phyloP scores from a whole-genome alignment of 2,888 invertebrate genomes.

The Drosophila siamana region DNA sequence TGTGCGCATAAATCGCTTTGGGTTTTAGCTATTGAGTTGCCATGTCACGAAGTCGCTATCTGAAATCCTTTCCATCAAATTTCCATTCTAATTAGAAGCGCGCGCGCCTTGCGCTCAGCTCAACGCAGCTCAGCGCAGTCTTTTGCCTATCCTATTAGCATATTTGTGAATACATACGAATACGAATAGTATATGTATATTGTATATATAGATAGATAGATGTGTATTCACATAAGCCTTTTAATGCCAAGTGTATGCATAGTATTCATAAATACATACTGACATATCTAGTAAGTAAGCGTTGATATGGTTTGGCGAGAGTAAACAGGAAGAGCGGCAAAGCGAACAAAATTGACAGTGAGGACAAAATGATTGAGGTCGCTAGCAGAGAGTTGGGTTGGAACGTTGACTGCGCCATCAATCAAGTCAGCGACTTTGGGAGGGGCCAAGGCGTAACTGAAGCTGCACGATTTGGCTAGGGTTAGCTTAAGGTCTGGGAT shows the following conservation, averaged over 20 bases:
- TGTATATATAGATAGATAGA: constrained; percentile 6
- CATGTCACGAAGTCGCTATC: constrained; percentile 58
- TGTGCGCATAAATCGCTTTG: constrained; percentile 17
- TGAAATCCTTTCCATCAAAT: constrained; percentile 59
- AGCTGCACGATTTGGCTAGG: constrained; percentile 7
- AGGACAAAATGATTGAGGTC: constrained; percentile 68
- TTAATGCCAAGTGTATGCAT: constrained; percentile 8
- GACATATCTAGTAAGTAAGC: constrained; percentile 1
- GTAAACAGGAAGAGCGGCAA: constrained; percentile 8
- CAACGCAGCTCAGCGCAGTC: too few species aligned
- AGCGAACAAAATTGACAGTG: constrained; percentile 67
- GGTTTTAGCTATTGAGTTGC: constrained; percentile 35
- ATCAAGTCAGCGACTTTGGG: constrained; percentile 33
- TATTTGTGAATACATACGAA: constrained; percentile 48
- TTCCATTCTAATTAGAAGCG: constrained; percentile 75
- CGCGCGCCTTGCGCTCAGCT: constrained; percentile 26
- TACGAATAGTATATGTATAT: not conserved
- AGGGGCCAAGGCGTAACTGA: constrained; percentile 4
- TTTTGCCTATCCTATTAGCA: constrained; percentile 56
- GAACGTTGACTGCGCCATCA: constrained; percentile 25
- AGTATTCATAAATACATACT: constrained; percentile 8
- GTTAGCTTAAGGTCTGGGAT: not conserved
- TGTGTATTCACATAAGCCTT: constrained; percentile 8
- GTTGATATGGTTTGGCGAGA: constrained; percentile 16
- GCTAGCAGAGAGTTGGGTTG: too few species aligned